Conservation (phyloP, 2,888 invertebrate genomes). For the Cloeon dipterum region DNA sequence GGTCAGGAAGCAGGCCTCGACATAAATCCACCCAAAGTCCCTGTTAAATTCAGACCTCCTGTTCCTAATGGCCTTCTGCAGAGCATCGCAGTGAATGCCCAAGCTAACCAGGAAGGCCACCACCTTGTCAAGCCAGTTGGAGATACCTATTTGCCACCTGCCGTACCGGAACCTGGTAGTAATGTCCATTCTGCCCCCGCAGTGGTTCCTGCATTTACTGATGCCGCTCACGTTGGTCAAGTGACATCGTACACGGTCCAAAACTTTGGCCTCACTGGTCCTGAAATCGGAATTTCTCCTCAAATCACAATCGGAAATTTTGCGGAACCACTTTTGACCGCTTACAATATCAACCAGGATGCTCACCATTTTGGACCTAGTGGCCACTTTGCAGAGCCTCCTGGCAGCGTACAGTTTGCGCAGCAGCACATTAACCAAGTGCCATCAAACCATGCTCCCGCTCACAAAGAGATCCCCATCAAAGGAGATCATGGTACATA, state of each 20-base stretch:
- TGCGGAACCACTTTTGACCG: not conserved
- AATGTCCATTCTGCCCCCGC: constrained; percentile 6
- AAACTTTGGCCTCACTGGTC: not conserved
- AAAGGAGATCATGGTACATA: constrained; percentile 33
- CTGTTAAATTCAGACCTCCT: constrained; percentile 48
- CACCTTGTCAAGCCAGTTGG: constrained; percentile 6
- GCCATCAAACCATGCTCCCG: not conserved
- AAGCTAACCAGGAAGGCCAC: constrained; percentile 9
- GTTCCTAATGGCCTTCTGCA: constrained; percentile 45
- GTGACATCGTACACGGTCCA: not conserved
- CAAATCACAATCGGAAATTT: not conserved
- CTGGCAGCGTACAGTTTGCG: not conserved
- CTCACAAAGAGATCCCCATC: constrained; percentile 22
- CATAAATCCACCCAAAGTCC: constrained; percentile 24
- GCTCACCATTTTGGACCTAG: constrained; percentile 1
- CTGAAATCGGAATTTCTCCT: not conserved
- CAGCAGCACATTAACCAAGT: not conserved
- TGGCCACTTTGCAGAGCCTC: not conserved
- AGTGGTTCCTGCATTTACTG: not conserved
- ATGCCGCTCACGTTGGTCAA: not conserved
- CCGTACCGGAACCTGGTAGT: constrained; percentile 10
- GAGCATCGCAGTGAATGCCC: constrained; percentile 35
- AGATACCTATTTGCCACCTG: constrained; percentile 12
- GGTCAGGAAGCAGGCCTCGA: not conserved
- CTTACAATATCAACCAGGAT: not conserved